A percentile compares a stretch with the other conserved stretches of the same genome.
Evolutionary conservation across 2,113 vertebrate genomes (phyloP).

Genomic region (Mystacornis crossleyi): DNA sequence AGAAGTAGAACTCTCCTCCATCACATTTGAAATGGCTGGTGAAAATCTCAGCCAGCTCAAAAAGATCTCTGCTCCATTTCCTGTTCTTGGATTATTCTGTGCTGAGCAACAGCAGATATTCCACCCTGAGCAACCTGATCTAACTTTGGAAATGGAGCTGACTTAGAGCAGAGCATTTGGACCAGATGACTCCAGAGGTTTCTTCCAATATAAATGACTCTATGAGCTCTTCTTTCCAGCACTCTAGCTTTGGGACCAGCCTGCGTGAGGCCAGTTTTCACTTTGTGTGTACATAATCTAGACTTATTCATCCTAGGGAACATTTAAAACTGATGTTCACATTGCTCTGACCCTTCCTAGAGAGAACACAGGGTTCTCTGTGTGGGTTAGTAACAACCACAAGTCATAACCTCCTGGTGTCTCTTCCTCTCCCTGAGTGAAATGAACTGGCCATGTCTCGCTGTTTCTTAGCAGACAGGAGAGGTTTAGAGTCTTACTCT

Average conservation of each 20-base stretch:
- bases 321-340: not conserved
- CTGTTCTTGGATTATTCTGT: not conserved
- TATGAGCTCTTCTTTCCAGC: not conserved
- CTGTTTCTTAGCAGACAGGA: not conserved
- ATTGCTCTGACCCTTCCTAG: not conserved
- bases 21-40: not conserved
- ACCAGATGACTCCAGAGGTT: not conserved
- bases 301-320: not conserved
- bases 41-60: not conserved
- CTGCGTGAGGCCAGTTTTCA: not conserved
- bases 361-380: not conserved
- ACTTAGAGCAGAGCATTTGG: not conserved
- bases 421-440: not conserved
- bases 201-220: not conserved
- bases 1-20: not conserved
- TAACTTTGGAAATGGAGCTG: not conserved
- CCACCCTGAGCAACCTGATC: not conserved
- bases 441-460: not conserved
- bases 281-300: not conserved
- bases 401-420: not conserved
- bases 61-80: not conserved
- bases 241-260: not conserved
- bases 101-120: not conserved
- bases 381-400: not conserved
- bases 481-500: not conserved